Evolutionary conservation across 1,140 invertebrate genomes (phyloP).

Genomic region (Druon quercuslanigerum): DNA sequence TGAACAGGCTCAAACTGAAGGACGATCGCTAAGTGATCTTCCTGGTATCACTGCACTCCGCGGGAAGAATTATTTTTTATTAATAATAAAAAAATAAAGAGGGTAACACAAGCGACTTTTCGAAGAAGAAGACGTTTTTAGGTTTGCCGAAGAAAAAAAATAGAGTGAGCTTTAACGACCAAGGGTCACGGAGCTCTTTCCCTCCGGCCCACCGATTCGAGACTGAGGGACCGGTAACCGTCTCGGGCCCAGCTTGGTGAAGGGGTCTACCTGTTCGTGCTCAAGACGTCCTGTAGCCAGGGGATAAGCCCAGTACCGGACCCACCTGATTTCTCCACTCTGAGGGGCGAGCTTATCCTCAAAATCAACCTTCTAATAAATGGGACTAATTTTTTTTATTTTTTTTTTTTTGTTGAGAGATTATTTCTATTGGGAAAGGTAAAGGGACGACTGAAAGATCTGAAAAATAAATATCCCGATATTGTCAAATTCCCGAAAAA

Average conservation of each 20-base stretch:
- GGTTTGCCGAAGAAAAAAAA: background rate
- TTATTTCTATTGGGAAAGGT: no score
- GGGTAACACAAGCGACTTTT: background rate
- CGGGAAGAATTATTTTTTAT: background rate
- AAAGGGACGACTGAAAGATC: no score
- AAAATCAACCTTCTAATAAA: no score
- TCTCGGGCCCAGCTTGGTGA: slow-evolving; percentile 58
- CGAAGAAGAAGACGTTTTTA: background rate
- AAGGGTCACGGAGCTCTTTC: slow-evolving; percentile 72
- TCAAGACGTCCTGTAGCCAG: slow-evolving; percentile 49
- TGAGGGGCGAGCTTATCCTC: no score
- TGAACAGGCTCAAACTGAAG: slow-evolving; percentile 8
- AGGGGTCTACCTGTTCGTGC: slow-evolving; percentile 62
- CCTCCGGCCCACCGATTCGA: slow-evolving; percentile 71
- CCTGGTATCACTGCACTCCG: slow-evolving; percentile 45
- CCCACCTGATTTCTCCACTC: slow-evolving; percentile 11
- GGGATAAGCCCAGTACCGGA: slow-evolving; percentile 39
- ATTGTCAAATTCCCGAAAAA: no score
- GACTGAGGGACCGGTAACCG: slow-evolving; percentile 63
- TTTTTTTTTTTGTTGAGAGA: no score
- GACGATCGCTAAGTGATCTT: slow-evolving; percentile 28
- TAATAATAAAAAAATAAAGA: slow-evolving; percentile 25
- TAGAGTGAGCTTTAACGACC: background rate
- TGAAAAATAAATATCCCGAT: no score
- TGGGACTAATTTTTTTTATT: no score